Evolutionary conservation across 2,797 vertebrate species (phyloP), one percentile per base, ranked within the genome.

Genomic region (Craterocephalus amniculus): DNA sequence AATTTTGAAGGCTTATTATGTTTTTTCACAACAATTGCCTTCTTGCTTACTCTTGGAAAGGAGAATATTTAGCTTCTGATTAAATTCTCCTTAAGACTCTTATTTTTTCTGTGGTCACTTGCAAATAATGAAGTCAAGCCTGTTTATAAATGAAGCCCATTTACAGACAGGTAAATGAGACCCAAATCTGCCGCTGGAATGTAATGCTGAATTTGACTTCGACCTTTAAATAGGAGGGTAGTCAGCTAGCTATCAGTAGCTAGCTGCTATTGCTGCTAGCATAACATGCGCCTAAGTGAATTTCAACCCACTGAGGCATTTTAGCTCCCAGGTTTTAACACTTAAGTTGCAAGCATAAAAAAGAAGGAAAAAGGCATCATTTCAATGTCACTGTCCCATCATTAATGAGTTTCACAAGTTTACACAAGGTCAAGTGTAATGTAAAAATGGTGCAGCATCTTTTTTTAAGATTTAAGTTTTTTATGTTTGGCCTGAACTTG

Each of bases 131-230:
- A 27, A 55, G 29, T 55, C 51, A 16, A 29, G 27, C 27, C 51
- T 27, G 51, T 27, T 4, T 54, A 13, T 54, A 6, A 29, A 29
- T 54, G 24, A 56, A n/a, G n/a, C n/a, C n/a, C n/a, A n/a, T n/a
- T n/a, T n/a, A n/a, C n/a, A n/a, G n/a, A n/a, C n/a, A n/a, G n/a
- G n/a, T n/a, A n/a, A n/a, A n/a, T 57, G 9, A 57, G 29, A 54
- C 29, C 27, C 45, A 57, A n/a, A 34, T 57, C 26, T 57, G 16
- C 40, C 32, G 14, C 36, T 66, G 64, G 9, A 66, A 24, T 24
- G 10, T 43, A 43, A 43, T 43, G 36, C 16, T 56, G 13, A 56
- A 38, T 24, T 56, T 55, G 20, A 14, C 29, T 32, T 9, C 3
- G 16, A 24, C 14, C n/a, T 56, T 54, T 56, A 32, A 56, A 56